phyloP scores from a whole-genome alignment of 1,140 invertebrate genomes.

The Drosophila yakuba region DNA sequence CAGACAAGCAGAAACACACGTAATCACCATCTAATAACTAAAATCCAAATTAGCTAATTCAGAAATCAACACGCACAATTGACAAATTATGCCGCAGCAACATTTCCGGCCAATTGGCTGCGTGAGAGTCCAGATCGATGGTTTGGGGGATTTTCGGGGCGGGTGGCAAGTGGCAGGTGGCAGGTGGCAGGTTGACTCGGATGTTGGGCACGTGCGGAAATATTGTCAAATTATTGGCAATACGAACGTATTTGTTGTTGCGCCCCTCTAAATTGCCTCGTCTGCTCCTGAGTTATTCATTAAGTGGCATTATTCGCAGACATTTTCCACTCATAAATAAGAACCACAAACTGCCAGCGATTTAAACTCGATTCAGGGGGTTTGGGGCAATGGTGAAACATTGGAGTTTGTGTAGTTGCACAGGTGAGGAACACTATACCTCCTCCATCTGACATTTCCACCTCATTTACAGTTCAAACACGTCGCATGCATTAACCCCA shows the following conservation, averaged over 20 bases:
- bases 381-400: neutral
- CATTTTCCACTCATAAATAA: constrained; percentile 75
- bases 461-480: constrained; percentile 81
- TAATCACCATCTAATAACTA: constrained; percentile 82
- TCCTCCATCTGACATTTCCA: constrained; percentile 71
- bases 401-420: neutral
- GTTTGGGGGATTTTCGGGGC: neutral
- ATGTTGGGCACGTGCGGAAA: constrained; percentile 59
- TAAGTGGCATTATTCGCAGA: constrained; percentile 80
- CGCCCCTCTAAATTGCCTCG: constrained; percentile 26
- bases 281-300: constrained; percentile 76
- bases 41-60: constrained; percentile 83
- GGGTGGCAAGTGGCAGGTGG: neutral
- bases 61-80: constrained; percentile 83
- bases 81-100: constrained; percentile 81
- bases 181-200: neutral
- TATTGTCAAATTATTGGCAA: constrained; percentile 72
- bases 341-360: constrained; percentile 44
- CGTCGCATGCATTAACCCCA: constrained; percentile 80
- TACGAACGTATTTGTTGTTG: constrained; percentile 21
- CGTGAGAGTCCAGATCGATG: constrained; percentile 50
- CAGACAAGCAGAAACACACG: constrained; percentile 28
- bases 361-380: constrained; percentile 52
- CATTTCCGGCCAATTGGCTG: constrained; percentile 79
- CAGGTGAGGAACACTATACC: constrained; percentile 45